Evolutionary conservation across 2,797 vertebrate genomes (phyloP), one percentile per base, ranked within the genome.

Genomic region (Gadopsis marmoratus): DNA sequence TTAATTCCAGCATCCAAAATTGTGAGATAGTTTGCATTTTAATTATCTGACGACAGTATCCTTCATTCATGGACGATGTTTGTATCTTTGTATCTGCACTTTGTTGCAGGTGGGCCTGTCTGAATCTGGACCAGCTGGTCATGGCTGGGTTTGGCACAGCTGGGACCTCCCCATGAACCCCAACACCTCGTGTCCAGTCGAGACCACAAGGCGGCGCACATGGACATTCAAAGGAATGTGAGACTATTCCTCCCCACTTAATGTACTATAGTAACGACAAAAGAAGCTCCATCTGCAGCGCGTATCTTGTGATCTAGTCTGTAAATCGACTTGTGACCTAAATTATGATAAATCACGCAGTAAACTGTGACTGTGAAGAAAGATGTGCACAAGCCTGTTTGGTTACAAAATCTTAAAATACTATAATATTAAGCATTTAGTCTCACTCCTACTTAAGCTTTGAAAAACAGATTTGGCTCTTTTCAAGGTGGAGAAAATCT

Each of bases 121-220:
- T 76, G 70, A 56, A 60, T 79, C 23, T 71, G 79, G 83, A 86
- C 63, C 87, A 74, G 58, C 65, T 79, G 78, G 50, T 70, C 43
- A 53, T n/a, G 66, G 41, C 67, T 65, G 67, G 63, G 31, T 21
- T 67, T 54, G 82, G 71, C 79, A 66, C 74, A 58, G 51, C 82
- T 67, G 79, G 82, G 91, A 89, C 91, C 91, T 88, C 86, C 73
- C 72, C 7, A 2, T 89, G 89, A 93, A 89, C 88, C 67, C 77
- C 47, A 43, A 60, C 14, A 5, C 63, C 71, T 55, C 62, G 29
- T 85, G 51, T 54, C 74, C 69, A n/a, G 37, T 26, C 8, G 43
- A 1, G 0, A 79, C 93, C 95, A 94, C 89, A 70, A 78, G 94
- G 89, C 19, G 94, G 90, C 91, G 91, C 84, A n/a, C 62, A 66